Evolutionary conservation across 2,113 vertebrate species (phyloP).

Genomic region (Paralichthys olivaceus): DNA sequence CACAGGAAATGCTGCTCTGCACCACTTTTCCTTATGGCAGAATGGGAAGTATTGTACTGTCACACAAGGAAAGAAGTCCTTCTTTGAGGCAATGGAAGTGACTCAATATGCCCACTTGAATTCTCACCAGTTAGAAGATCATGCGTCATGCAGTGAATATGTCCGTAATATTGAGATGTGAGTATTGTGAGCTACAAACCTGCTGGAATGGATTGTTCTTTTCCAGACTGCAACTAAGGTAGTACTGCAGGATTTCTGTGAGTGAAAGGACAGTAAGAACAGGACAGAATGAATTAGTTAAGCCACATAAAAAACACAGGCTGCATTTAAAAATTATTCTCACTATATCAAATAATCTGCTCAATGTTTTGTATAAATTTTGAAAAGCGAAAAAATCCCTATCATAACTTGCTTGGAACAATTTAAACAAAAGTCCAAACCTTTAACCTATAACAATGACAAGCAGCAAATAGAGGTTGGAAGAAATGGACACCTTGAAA

Average conservation of each 20-base stretch:
- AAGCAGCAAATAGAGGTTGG: neutral
- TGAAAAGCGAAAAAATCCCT: no score
- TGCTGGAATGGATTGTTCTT: slow-evolving; percentile 96
- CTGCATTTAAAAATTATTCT: neutral
- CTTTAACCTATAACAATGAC: no score
- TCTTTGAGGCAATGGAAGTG: slow-evolving; percentile 32
- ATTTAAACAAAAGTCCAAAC: neutral
- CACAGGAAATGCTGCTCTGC: slow-evolving; percentile 44
- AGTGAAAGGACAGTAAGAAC: slow-evolving; percentile 9
- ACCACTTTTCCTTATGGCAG: slow-evolving; percentile 30
- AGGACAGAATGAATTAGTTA: slow-evolving; percentile 1
- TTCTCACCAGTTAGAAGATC: slow-evolving; percentile 39
- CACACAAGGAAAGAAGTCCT: neutral
- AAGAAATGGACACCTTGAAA: neutral
- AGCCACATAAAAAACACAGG: neutral
- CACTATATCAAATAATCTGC: neutral
- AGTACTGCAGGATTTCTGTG: slow-evolving; percentile 92
- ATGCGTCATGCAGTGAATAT: slow-evolving; percentile 28
- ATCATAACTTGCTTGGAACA: no score
- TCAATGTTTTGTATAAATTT: no score
- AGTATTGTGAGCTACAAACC: slow-evolving; percentile 77
- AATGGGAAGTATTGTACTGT: slow-evolving; percentile 47
- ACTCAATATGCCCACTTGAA: slow-evolving; percentile 42
- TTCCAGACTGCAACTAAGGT: slow-evolving; percentile 87
- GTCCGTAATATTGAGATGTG: neutral